Base-by-base conservation (phyloP, 1,140 invertebrate species). In the Radopholus similis region DNA sequence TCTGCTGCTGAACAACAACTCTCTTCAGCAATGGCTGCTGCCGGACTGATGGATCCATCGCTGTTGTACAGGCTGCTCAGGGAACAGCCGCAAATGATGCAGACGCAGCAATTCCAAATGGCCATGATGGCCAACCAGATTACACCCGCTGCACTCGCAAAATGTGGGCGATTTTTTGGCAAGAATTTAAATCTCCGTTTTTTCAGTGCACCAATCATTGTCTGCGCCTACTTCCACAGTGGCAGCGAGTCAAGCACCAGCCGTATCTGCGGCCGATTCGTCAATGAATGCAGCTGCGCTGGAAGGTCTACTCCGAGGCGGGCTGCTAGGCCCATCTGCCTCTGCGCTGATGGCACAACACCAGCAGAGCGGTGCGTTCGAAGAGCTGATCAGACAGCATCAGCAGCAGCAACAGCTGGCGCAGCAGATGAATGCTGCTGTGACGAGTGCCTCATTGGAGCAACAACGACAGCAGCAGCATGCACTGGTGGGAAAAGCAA, bases 381-480 rank as follows among this genome's bases (percentile, higher is more conserved):
- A 51, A 3, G 47, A 51, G 15, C 18, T 51, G 23, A 26, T 51
- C 23, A 21, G 30, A 21, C 47, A n/a, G n/a, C n/a, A n/a, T n/a
- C 64, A 64, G n/a, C 32, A 72, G 11, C 28, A 40, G 11, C 65
- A 42, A 32, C 65, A 51, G 15, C 60, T n/a, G n/a, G n/a, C n/a
- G n/a, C n/a, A n/a, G n/a, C n/a, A n/a, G n/a, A n/a, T n/a, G n/a
- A n/a, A n/a, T n/a, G n/a, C n/a, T n/a, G n/a, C n/a, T n/a, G n/a
- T n/a, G n/a, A n/a, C n/a, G n/a, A n/a, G n/a, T n/a, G n/a, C n/a
- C n/a, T n/a, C n/a, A n/a, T n/a, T n/a, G n/a, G n/a, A n/a, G n/a
- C n/a, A 32, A 26, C 72, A 72, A 13, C 66, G 64, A n/a, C 38
- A 67, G 30, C 66, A 75, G 58, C 68, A 66, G 5, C 23, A 23